Percentiles rank a stretch among this genome's conserved stretches.
Conservation (phyloP, 2,797 vertebrate species). For the Periophthalmus magnuspinnatus region DNA sequence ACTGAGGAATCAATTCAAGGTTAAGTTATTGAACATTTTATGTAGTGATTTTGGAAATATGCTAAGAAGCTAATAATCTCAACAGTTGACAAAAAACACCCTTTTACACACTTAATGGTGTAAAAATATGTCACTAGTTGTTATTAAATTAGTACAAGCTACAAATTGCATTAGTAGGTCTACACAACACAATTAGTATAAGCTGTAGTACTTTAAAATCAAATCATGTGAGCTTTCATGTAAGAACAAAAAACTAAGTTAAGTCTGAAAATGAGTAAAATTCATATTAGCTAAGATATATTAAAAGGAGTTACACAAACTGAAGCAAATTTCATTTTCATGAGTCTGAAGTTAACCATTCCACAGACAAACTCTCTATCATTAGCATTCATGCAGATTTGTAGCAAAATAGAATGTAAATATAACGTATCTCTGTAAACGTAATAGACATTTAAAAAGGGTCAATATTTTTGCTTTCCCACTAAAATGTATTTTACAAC, state of each 20-base stretch:
- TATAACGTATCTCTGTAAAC: slow-evolving; percentile 19
- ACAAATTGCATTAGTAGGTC: neutral
- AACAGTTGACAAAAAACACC: neutral
- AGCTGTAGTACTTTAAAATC: slow-evolving; percentile 9
- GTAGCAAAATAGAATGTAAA: slow-evolving; percentile 17
- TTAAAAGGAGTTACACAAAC: slow-evolving; percentile 12
- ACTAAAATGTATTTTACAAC: slow-evolving; percentile 46
- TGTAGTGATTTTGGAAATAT: neutral
- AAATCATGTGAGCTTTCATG: neutral
- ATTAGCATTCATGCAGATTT: slow-evolving; percentile 24
- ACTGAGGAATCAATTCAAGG: neutral
- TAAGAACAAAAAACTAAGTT: neutral
- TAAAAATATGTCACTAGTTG: neutral
- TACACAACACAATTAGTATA: neutral
- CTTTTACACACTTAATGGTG: neutral
- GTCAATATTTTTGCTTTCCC: slow-evolving; percentile 53
- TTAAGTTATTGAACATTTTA: neutral
- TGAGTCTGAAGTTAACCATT: slow-evolving; percentile 24
- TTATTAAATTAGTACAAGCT: slow-evolving; percentile 3
- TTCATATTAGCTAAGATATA: neutral
- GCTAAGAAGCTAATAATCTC: neutral
- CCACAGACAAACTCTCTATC: slow-evolving; percentile 18
- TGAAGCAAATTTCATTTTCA: slow-evolving; percentile 58
- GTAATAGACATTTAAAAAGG: slow-evolving; percentile 20
- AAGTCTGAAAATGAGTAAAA: neutral